These are phyloP conservation scores for Tauraco hartlaubi DNA, from an alignment of 2,797 vertebrate species.

Conservation along the genomic window DNA sequence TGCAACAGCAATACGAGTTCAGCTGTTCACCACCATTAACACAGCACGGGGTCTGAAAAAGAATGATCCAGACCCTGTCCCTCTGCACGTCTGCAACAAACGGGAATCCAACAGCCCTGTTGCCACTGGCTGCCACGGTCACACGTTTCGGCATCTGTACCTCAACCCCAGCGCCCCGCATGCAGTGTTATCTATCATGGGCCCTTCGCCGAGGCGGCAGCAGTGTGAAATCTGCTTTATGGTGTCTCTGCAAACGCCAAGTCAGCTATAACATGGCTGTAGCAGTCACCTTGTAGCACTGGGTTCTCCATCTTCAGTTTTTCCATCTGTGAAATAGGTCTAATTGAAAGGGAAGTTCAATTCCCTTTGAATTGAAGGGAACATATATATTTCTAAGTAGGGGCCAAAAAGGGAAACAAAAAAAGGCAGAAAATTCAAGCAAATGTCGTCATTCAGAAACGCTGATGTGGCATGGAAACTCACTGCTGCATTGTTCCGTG, in stretches of 20 bases:
- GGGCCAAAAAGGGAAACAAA: neutral
- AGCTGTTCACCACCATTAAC: neutral
- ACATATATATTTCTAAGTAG: neutral
- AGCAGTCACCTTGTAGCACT: neutral
- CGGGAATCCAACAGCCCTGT: neutral
- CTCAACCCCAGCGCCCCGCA: accelerated
- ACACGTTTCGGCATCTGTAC: neutral
- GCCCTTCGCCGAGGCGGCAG: neutral
- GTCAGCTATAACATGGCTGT: neutral
- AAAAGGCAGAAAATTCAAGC: neutral
- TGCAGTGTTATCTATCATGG: accelerated
- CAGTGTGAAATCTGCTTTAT: neutral
- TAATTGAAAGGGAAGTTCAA: neutral
- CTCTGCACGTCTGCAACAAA: neutral
- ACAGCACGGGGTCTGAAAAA: neutral
- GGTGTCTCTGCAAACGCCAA: neutral
- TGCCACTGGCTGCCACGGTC: neutral
- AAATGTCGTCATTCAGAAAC: neutral
- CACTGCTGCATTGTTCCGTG: neutral
- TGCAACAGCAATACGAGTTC: neutral
- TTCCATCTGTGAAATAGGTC: neutral
- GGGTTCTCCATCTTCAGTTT: neutral
- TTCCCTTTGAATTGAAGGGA: neutral
- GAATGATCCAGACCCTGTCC: neutral
- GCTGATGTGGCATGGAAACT: neutral